Evolutionary conservation across 2,797 vertebrate genomes (phyloP), one percentile per base, ranked within the genome.

Genomic region (Arctocebus calabarensis): DNA sequence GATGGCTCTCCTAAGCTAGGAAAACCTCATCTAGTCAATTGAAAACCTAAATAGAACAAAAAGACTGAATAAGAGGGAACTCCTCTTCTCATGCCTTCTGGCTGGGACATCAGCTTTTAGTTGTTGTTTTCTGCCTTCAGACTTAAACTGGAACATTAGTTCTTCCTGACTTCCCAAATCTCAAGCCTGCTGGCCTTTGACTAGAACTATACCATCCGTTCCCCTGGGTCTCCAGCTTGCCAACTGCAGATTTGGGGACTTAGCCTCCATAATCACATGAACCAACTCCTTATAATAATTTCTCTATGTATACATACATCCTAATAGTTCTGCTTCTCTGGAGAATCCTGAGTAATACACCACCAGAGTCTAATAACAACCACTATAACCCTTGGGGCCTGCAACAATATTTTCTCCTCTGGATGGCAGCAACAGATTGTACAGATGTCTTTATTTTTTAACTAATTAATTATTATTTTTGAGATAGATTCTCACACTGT

Each of bases 381-480:
- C 37, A 17, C 57, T 61, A 0, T 37, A 37, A 73, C 29, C 9
- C 32, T 79, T 27, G 23, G 71, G 70, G 73, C 27, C 70, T 70
- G 32, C 86, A 85, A 77, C 48, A 55, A 10, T 57, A 27, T 74
- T 91, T 81, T 81, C 48, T 81, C 86, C 40, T 66, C 90, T 95
- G 91, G 84, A 68, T 43, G 82, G 71, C 66, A 94, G 88, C 68
- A 71, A 5, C 13, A 20, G 37, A 37, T 89, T 68, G 27, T 52
- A 16, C 3, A 74, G 71, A 74, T 74, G 13, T 25, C 32, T 71
- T 85, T 48, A 48, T 48, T 48, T 48, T 48, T 48, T 48, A 48
- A 48, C 45, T 48, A 48, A 48, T 48, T 48, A 13, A 48, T 48
- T 13, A 48, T 48, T 48, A 48, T 48, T 45, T 45, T 45, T 48